Evolutionary conservation across 2,113 vertebrate genomes (phyloP).

Genomic region (Cyphomyrus plagiostoma): DNA sequence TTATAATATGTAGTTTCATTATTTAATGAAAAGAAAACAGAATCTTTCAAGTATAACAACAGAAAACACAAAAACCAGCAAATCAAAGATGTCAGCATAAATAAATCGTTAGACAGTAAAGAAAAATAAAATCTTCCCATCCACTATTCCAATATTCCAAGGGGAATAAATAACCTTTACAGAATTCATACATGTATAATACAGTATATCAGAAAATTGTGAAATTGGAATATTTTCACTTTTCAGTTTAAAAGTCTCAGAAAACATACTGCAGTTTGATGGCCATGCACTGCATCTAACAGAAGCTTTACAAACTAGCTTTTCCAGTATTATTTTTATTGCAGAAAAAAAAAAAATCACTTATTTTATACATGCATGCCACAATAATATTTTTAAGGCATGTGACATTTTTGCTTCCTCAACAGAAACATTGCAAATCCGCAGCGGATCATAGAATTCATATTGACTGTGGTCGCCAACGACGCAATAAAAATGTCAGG

Average conservation of each 20-base stretch:
- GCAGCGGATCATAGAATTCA: constrained; percentile 1
- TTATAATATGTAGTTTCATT: neutral
- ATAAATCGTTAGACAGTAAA: neutral
- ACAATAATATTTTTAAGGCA: constrained; percentile 4
- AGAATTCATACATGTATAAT: neutral
- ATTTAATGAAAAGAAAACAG: neutral
- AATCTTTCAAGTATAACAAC: neutral
- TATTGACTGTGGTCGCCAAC: neutral
- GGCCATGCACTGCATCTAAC: neutral
- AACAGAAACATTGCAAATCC: constrained; percentile 1
- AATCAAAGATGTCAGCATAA: neutral
- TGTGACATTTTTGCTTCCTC: constrained; percentile 6
- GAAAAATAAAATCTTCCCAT: neutral
- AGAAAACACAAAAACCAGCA: neutral
- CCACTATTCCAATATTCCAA: neutral
- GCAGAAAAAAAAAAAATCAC: neutral
- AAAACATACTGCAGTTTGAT: neutral
- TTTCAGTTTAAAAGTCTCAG: neutral
- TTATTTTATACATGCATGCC: neutral
- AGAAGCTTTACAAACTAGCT: neutral
- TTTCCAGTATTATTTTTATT: neutral
- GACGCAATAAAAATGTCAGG: neutral
- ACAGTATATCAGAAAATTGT: neutral
- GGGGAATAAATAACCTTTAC: neutral
- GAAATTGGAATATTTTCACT: neutral